Evolutionary conservation across 2,113 vertebrate genomes (phyloP).

Genomic region (Cyrtonyx montezumae): DNA sequence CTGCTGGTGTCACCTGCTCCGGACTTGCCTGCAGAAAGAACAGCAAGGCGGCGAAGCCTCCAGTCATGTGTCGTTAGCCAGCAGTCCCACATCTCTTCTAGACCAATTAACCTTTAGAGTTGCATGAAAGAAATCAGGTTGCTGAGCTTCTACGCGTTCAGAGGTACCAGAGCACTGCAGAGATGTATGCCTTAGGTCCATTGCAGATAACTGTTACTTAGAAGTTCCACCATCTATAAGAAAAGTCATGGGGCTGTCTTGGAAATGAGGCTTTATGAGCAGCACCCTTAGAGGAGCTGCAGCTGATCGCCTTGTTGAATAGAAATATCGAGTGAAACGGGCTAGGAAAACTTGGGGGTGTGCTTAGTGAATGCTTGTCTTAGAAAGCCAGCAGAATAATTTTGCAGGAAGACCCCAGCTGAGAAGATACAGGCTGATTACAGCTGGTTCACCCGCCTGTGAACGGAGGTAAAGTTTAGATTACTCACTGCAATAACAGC

Average conservation of each 20-base stretch:
- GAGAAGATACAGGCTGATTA: constrained; percentile 51
- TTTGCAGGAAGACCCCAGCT: constrained; percentile 36
- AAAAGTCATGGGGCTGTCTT: constrained; percentile 48
- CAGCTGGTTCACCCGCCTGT: constrained; percentile 55
- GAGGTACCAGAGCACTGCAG: constrained; percentile 41
- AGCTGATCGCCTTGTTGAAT: constrained; percentile 47
- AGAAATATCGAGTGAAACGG: constrained; percentile 59
- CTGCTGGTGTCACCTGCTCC: constrained; percentile 25
- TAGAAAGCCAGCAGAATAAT: constrained; percentile 47
- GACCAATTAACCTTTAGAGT: constrained; percentile 81
- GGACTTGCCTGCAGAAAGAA: constrained; percentile 35
- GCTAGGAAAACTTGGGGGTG: constrained; percentile 52
- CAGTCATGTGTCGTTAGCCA: constrained; percentile 67
- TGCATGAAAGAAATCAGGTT: constrained; percentile 80
- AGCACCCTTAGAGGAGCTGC: constrained; percentile 32
- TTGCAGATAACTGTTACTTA: constrained; percentile 62
- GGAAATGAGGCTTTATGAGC: constrained; percentile 27
- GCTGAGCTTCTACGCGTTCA: constrained; percentile 69
- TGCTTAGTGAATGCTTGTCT: constrained; percentile 45
- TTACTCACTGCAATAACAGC: constrained; percentile 60
- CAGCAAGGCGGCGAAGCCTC: constrained; percentile 58
- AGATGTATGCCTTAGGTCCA: not conserved
- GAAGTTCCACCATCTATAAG: constrained; percentile 49
- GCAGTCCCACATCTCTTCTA: constrained; percentile 69
- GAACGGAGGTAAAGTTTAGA: constrained; percentile 68